phyloP scores from a whole-genome alignment of 2,113 vertebrate genomes.

The Hiodon tergisus region DNA sequence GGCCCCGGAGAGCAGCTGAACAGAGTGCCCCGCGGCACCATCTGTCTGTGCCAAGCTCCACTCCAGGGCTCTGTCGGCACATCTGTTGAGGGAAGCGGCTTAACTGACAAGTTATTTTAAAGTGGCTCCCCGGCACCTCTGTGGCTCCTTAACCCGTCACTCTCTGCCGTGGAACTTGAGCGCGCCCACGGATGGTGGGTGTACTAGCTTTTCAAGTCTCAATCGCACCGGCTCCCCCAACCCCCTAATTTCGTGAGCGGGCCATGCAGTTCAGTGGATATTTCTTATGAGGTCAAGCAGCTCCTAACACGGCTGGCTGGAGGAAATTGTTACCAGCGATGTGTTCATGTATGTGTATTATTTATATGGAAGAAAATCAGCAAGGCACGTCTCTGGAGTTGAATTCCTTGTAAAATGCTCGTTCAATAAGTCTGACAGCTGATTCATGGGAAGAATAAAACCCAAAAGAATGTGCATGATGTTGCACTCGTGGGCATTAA shows the following conservation, averaged over 20 bases:
- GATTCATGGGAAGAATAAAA: conserved; percentile 31
- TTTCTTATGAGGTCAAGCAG: not conserved
- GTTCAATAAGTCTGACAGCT: conserved; percentile 25
- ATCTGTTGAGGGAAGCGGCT: conserved; percentile 65
- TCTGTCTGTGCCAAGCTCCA: conserved; percentile 71
- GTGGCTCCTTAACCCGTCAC: conserved; percentile 12
- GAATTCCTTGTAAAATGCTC: conserved; percentile 21
- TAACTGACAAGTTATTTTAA: conserved; percentile 66
- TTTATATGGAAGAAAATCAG: not conserved
- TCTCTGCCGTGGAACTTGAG: not conserved
- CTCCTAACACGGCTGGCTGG: not conserved
- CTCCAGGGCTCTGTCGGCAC: conserved; percentile 57
- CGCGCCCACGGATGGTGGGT: not conserved
- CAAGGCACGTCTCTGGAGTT: not conserved
- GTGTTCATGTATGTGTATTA: not conserved
- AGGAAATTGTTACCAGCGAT: not conserved
- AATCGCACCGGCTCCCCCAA: too few species aligned
- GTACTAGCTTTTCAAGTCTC: too few species aligned
- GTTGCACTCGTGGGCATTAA: conserved; percentile 36
- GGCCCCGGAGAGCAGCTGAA: conserved; percentile 50
- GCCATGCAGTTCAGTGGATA: not conserved
- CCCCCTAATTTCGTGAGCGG: not conserved
- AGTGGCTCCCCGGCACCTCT: conserved; percentile 43
- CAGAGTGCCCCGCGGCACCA: conserved; percentile 67
- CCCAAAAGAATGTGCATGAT: conserved; percentile 35